Conservation (phyloP, 2,797 vertebrate species). For the Micromesistius poutassou region DNA sequence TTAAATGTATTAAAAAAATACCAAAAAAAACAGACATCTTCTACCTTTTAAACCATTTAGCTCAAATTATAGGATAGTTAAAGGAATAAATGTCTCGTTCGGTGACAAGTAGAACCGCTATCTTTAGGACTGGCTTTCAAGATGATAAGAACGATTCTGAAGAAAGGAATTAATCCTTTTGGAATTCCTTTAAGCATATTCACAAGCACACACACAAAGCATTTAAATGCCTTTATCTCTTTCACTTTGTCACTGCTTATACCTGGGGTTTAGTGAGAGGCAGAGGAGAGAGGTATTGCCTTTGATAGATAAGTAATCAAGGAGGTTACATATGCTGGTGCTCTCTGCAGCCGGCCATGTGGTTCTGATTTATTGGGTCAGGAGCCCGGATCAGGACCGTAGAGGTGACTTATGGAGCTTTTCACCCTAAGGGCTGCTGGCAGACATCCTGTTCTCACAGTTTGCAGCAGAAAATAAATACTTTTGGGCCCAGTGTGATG, state of each 20-base stretch:
- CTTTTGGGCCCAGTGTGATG: slow-evolving; percentile 14
- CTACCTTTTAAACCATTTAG: not conserved
- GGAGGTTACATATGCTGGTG: slow-evolving; percentile 15
- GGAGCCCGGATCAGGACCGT: slow-evolving; percentile 22
- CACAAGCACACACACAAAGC: not conserved
- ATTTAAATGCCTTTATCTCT: slow-evolving; percentile 17
- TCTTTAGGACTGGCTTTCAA: not conserved
- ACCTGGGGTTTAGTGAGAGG: not conserved
- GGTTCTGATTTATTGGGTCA: slow-evolving; percentile 53
- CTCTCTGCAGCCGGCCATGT: slow-evolving; percentile 36
- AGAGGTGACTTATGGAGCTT: slow-evolving; percentile 39
- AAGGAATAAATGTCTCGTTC: not conserved
- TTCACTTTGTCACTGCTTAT: slow-evolving; percentile 16
- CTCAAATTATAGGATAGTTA: not conserved
- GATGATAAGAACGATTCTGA: not conserved
- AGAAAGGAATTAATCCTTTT: not conserved
- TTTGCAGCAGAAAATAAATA: slow-evolving; percentile 10
- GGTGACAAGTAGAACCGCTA: not conserved
- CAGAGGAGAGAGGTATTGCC: not conserved
- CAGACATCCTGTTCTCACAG: slow-evolving; percentile 43
- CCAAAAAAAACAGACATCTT: too few relatives aligned
- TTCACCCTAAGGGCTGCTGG: slow-evolving; percentile 37
- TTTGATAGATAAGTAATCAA: slow-evolving; percentile 24
- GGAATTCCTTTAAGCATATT: not conserved
- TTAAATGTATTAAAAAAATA: not conserved